Evolutionary conservation across 2,113 vertebrate species (phyloP).

Genomic region (Tetrao urogallus): DNA sequence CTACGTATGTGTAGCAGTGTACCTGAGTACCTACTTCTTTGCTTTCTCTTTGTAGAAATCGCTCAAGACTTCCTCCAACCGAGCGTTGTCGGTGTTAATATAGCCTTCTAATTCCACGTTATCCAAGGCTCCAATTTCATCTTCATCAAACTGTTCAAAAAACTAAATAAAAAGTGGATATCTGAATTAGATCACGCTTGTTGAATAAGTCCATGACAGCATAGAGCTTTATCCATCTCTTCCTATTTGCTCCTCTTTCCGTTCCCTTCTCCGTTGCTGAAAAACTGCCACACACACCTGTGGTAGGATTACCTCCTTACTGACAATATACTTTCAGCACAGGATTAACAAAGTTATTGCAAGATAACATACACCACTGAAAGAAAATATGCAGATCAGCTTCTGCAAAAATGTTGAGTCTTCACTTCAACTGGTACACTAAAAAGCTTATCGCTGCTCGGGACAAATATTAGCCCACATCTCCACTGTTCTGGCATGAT

Average conservation of each 20-base stretch:
- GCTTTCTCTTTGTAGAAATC: slow-evolving; percentile 91
- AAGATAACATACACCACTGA: background rate
- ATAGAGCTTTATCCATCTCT: background rate
- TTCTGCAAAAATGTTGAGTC: background rate
- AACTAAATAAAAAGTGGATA: slow-evolving; percentile 80
- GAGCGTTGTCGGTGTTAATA: slow-evolving; percentile 85
- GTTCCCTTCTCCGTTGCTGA: background rate
- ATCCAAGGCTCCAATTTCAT: slow-evolving; percentile 96
- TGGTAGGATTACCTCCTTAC: background rate
- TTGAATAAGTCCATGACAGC: background rate
- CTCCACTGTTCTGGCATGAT: background rate
- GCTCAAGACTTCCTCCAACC: slow-evolving; percentile 88
- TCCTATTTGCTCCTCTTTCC: background rate
- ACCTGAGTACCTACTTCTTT: slow-evolving; percentile 83
- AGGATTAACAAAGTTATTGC: background rate
- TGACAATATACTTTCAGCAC: background rate
- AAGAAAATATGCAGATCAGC: background rate
- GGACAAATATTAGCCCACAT: background rate
- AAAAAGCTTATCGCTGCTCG: background rate
- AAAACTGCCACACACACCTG: background rate
- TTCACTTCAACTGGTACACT: background rate
- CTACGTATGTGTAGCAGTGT: background rate
- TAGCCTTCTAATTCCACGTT: slow-evolving; percentile 93
- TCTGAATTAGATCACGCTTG: background rate
- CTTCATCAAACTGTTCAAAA: slow-evolving; percentile 95